Evolutionary conservation across 2,797 vertebrate genomes (phyloP).

Genomic region (Anabacerthia variegaticeps): DNA sequence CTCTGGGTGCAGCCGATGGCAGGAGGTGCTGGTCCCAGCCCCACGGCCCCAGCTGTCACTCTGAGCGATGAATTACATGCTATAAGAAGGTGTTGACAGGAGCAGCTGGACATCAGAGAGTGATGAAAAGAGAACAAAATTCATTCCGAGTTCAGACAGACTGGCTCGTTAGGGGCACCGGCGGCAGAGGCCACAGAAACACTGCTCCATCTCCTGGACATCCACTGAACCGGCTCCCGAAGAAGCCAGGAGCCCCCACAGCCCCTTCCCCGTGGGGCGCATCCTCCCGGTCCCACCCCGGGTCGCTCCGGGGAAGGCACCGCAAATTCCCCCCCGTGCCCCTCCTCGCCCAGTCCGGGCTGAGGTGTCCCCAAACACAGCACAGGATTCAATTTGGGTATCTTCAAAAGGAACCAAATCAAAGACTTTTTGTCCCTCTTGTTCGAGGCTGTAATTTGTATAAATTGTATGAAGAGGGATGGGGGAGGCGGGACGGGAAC

Average conservation of each 20-base stretch:
- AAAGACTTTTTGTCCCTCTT: constrained; percentile 31
- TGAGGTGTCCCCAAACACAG: background rate
- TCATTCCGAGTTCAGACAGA: constrained; percentile 89
- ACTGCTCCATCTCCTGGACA: constrained; percentile 76
- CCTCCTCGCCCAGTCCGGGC: background rate
- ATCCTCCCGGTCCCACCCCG: background rate
- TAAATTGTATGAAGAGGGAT: constrained; percentile 9
- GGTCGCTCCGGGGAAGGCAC: background rate
- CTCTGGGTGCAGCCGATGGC: constrained; percentile 85
- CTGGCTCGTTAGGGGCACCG: constrained; percentile 78
- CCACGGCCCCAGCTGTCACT: constrained; percentile 92
- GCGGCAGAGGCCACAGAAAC: constrained; percentile 51
- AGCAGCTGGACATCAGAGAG: constrained; percentile 96
- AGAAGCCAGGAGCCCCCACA: background rate
- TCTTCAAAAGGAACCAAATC: constrained; percentile 17
- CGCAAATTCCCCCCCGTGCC: background rate
- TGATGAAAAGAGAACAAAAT: constrained; percentile 95
- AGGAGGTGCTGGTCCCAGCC: constrained; percentile 90
- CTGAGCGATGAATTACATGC: constrained; percentile 92
- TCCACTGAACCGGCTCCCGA: background rate
- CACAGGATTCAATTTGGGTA: background rate
- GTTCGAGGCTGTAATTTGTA: constrained; percentile 32
- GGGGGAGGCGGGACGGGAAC: background rate
- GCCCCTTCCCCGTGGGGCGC: background rate
- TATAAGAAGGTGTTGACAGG: constrained; percentile 97